These are phyloP conservation scores for Sericinus montela DNA, from an alignment of 2,888 invertebrate species.

Conservation along the genomic window DNA sequence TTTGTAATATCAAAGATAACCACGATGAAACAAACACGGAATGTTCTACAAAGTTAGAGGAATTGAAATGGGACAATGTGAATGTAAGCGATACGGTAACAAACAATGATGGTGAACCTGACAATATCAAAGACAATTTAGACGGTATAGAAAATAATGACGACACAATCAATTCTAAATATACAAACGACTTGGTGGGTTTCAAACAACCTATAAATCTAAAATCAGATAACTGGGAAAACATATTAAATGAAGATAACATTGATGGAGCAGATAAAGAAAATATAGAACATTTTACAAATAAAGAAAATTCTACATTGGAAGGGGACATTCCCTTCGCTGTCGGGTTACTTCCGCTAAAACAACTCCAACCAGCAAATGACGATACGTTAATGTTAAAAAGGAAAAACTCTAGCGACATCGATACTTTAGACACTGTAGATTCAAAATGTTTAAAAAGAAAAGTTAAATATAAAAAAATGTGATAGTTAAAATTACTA, in stretches of 20 bases:
- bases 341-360: conserved; percentile 64
- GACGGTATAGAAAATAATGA: conserved; percentile 21
- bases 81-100: conserved; percentile 5
- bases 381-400: conserved; percentile 45
- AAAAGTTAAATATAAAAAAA: conserved; percentile 64
- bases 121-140: conserved; percentile 6
- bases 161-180: conserved; percentile 29
- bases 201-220: conserved; percentile 38
- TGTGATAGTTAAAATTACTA: conserved; percentile 27
- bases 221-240: conserved; percentile 40
- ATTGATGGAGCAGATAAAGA: conserved; percentile 37
- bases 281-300: conserved; percentile 31
- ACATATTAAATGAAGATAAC: conserved; percentile 31
- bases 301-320: conserved; percentile 30
- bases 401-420: conserved; percentile 44
- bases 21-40: neutral
- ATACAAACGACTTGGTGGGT: conserved; percentile 42
- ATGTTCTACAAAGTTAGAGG: neutral
- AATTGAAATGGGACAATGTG: conserved; percentile 28
- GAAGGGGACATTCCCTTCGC: conserved; percentile 65
- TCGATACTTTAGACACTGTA: conserved; percentile 43
- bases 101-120: conserved; percentile 1
- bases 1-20: conserved; percentile 3
- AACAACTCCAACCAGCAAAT: conserved; percentile 45
- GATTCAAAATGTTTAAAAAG: conserved; percentile 69